These are phyloP conservation scores for Mirza zaza DNA, from an alignment of 2,113 vertebrate genomes.

Conservation along the genomic window DNA sequence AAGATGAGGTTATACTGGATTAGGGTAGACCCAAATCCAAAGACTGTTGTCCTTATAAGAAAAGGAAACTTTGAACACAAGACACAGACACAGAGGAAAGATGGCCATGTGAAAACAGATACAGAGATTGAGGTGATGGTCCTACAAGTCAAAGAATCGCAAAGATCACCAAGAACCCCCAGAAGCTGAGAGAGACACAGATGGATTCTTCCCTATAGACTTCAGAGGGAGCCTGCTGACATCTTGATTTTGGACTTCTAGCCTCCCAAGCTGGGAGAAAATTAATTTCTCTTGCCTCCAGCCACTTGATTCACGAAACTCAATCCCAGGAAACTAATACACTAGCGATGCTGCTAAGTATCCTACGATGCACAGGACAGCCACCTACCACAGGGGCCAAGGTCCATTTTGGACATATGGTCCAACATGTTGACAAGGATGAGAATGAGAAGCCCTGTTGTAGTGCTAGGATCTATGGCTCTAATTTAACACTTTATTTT, in stretches of 20 bases:
- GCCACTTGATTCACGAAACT: too few species aligned
- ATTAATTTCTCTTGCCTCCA: neutral
- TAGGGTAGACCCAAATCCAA: neutral
- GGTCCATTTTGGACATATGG: too few species aligned
- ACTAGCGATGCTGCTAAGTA: neutral
- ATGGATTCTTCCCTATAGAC: neutral
- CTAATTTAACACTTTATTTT: neutral
- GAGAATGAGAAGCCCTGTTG: neutral
- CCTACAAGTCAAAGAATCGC: neutral
- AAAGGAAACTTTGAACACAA: neutral
- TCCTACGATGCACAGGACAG: neutral
- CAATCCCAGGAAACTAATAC: neutral
- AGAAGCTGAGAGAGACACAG: neutral
- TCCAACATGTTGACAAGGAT: too few species aligned
- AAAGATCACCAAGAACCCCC: neutral
- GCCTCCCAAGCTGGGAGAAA: neutral
- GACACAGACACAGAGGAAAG: neutral
- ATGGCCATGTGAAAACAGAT: neutral
- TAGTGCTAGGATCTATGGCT: neutral
- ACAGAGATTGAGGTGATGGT: neutral
- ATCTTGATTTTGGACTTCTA: neutral
- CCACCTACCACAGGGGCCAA: neutral
- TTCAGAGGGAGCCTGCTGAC: neutral
- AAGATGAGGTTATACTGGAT: neutral
- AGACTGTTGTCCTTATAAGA: neutral